phyloP scores from a whole-genome alignment of 2,113 vertebrate species.

The Albula goreensis region DNA sequence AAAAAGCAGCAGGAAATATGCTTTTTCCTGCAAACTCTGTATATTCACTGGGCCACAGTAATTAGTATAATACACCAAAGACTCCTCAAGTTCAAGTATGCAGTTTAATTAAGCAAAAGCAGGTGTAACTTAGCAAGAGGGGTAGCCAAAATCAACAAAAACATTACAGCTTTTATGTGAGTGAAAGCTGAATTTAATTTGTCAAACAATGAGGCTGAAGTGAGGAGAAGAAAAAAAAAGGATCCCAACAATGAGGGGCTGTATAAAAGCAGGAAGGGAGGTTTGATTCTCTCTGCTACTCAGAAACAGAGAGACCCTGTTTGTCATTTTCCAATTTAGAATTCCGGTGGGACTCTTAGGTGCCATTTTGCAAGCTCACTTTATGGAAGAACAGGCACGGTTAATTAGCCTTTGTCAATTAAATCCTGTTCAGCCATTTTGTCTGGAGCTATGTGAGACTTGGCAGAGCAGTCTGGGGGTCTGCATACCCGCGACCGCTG shows the following conservation, averaged over 20 bases:
- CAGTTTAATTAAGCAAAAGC: neutral
- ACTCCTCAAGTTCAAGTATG: neutral
- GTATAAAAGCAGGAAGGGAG: neutral
- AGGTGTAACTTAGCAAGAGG: neutral
- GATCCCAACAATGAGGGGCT: neutral
- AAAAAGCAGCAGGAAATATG: neutral
- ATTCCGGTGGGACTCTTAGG: neutral
- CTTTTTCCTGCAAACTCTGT: neutral
- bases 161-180: neutral
- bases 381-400: neutral
- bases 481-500: neutral
- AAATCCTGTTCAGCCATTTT: neutral
- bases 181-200: neutral
- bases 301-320: neutral
- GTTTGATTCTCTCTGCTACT: neutral
- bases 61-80: neutral
- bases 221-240: neutral
- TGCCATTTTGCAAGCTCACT: neutral
- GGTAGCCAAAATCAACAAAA: neutral
- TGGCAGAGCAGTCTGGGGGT: neutral
- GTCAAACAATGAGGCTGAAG: neutral
- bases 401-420: neutral
- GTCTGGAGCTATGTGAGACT: neutral
- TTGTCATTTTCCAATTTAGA: neutral
- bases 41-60: neutral